Evolutionary conservation across 2,888 invertebrate species (phyloP).

Genomic region (Onchidella celtica): DNA sequence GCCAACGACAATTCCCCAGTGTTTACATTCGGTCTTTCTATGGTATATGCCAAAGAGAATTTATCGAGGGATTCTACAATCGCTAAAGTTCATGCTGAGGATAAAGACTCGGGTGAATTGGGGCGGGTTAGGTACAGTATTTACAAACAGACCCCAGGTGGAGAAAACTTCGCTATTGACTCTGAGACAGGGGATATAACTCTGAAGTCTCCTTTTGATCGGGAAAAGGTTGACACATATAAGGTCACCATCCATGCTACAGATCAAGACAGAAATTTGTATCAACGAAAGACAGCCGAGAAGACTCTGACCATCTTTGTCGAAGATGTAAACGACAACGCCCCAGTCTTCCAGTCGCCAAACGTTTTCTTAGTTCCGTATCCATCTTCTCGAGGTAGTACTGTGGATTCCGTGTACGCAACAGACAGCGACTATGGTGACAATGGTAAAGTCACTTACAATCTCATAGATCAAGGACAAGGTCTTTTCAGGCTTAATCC

Average conservation of each 20-base stretch:
- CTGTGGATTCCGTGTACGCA: slow-evolving; percentile 90
- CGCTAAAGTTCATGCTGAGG: slow-evolving; percentile 92
- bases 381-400: slow-evolving; percentile 81
- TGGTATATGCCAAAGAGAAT: slow-evolving; percentile 90
- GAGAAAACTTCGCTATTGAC: slow-evolving; percentile 90
- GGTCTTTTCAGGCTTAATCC: slow-evolving; percentile 50
- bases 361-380: slow-evolving; percentile 87
- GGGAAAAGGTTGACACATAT: slow-evolving; percentile 94
- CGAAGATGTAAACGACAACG: slow-evolving; percentile 95
- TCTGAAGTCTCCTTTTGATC: slow-evolving; percentile 91
- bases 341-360: slow-evolving; percentile 90
- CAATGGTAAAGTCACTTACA: slow-evolving; percentile 92
- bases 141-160: slow-evolving; percentile 90
- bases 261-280: slow-evolving; percentile 90
- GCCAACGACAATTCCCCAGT: slow-evolving; percentile 96
- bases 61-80: slow-evolving; percentile 88
- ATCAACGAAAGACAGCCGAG: slow-evolving; percentile 90
- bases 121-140: slow-evolving; percentile 91
- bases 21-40: slow-evolving; percentile 93
- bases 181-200: slow-evolving; percentile 92
- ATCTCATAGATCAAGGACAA: slow-evolving; percentile 26
- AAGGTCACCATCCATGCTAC: slow-evolving; percentile 93
- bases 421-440: slow-evolving; percentile 94
- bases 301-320: slow-evolving; percentile 92
- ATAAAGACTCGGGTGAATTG: slow-evolving; percentile 93